phyloP scores from a whole-genome alignment of 2,888 invertebrate species.

The Pachliopta kotzebuea region DNA sequence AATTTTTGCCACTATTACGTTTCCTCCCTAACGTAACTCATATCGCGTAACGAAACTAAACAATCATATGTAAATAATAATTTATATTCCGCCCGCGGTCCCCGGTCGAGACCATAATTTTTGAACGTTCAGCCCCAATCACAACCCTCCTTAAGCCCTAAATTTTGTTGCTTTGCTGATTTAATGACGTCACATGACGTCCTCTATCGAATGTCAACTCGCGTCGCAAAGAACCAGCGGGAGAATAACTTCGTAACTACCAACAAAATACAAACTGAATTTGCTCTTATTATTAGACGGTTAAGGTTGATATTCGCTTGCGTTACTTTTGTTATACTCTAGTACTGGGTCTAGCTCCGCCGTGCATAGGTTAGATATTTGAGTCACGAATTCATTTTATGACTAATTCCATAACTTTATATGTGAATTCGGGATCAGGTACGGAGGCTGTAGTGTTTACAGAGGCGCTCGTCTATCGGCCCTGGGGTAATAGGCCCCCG shows the following conservation, averaged over 20 bases:
- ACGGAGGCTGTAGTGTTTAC: constrained; percentile 67
- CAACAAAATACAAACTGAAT: constrained; percentile 15
- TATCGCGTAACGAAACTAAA: constrained; percentile 4
- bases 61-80: constrained; percentile 21
- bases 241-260: constrained; percentile 35
- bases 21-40: too few species aligned
- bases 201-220: constrained; percentile 80
- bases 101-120: constrained; percentile 28
- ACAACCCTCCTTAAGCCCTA: constrained; percentile 64
- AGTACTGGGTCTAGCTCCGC: too few species aligned
- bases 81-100: constrained; percentile 27
- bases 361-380: constrained; percentile 75
- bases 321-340: too few species aligned
- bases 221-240: constrained; percentile 48
- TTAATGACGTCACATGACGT: constrained; percentile 77
- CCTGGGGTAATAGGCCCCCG: constrained; percentile 52
- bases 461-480: constrained; percentile 61
- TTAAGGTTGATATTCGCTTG: constrained; percentile 36
- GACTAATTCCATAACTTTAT: constrained; percentile 81
- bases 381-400: constrained; percentile 80
- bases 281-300: fast-evolving
- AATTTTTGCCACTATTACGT: too few species aligned
- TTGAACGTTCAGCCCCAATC: constrained; percentile 42
- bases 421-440: constrained; percentile 78
- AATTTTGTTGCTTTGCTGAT: constrained; percentile 76